Percentiles rank a stretch among this genome's conserved stretches.
phyloP scores from a whole-genome alignment of 2,888 invertebrate species.

The Patella caerulea region DNA sequence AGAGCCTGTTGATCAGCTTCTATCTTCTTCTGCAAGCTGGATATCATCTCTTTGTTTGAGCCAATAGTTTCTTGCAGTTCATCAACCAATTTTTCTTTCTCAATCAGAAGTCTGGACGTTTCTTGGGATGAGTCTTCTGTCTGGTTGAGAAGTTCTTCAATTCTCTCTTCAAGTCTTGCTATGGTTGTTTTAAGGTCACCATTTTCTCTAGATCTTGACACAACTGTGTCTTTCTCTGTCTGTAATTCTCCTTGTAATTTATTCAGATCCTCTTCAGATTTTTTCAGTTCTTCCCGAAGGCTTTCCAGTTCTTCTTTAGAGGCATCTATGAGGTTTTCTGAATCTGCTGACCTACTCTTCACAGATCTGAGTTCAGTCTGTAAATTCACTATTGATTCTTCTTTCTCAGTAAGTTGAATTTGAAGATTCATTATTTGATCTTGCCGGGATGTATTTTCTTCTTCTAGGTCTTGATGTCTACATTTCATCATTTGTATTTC shows the following conservation, averaged over 20 bases:
- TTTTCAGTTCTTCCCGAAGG: slow-evolving; percentile 17
- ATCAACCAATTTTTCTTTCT: slow-evolving; percentile 11
- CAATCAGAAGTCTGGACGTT: background rate
- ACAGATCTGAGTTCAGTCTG: slow-evolving; percentile 10
- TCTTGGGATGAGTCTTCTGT: background rate
- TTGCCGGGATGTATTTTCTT: slow-evolving; percentile 13
- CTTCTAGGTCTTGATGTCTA: background rate
- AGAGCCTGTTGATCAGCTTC: slow-evolving; percentile 2
- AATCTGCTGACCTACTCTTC: background rate
- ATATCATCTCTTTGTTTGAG: slow-evolving; percentile 6
- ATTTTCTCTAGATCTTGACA: background rate
- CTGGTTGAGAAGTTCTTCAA: background rate
- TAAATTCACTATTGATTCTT: slow-evolving; percentile 24
- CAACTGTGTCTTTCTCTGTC: slow-evolving; percentile 10
- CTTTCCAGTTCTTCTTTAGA: background rate
- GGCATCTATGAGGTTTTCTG: slow-evolving; percentile 7
- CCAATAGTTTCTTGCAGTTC: slow-evolving; percentile 5
- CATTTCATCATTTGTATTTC: background rate
- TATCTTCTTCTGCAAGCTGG: background rate
- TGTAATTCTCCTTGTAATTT: slow-evolving; percentile 14
- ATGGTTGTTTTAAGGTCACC: slow-evolving; percentile 8
- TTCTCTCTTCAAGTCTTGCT: slow-evolving; percentile 13
- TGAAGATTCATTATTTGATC: slow-evolving; percentile 14
- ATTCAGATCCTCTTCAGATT: background rate
- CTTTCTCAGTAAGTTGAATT: slow-evolving; percentile 24